Base-by-base conservation (phyloP, 2,888 invertebrate species). In the Monoplex corrugatus region DNA sequence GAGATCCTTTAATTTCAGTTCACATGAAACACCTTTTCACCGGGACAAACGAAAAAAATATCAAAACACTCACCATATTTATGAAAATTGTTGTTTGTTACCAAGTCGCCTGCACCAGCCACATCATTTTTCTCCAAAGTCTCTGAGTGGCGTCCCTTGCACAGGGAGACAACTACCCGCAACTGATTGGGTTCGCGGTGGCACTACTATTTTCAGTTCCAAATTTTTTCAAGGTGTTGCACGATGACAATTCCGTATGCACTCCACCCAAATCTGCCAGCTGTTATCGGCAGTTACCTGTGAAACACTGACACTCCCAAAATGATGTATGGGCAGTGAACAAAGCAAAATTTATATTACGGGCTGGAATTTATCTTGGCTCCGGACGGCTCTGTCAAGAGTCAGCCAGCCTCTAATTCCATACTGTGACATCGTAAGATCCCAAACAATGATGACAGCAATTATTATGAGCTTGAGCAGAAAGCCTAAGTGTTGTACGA, bases 21-120 rank as follows among this genome's bases (percentile, higher is more conserved):
- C 19, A 50, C 19, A 10, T 50, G 19, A 13, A 50, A 19, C 50
- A 50, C 50, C 23, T 19, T 8, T 72, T 6, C 28, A n/a, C 72
- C 19, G 10, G 10, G 10, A 50, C 19, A 50, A 10, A 50, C 19
- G 10, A 50, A 50, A 50, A 19, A 19, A 50, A 13, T 10, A 68
- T 6, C 28, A 6, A 19, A 19, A 6, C 68, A 50, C 19, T 72
- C 23, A 8, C n/a, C 10, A 6, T n/a, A n/a, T 72, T 72, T 23
- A 13, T 72, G 72, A 19, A 19, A 68, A 68, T n/a, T 68, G 13
- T 57, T n/a, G 35, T 38, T 8, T 38, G 35, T 78, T 40, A 38
- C 38, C 78, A 78, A 78, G 78, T 40, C 78, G 78, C 38, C 78
- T 78, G 68, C 78, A 16, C 38, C n/a, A n/a, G n/a, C 78, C 78